Evolutionary conservation across 2,113 vertebrate species (phyloP), one percentile per base, ranked within the genome.

Genomic region (Salvelinus alpinus): DNA sequence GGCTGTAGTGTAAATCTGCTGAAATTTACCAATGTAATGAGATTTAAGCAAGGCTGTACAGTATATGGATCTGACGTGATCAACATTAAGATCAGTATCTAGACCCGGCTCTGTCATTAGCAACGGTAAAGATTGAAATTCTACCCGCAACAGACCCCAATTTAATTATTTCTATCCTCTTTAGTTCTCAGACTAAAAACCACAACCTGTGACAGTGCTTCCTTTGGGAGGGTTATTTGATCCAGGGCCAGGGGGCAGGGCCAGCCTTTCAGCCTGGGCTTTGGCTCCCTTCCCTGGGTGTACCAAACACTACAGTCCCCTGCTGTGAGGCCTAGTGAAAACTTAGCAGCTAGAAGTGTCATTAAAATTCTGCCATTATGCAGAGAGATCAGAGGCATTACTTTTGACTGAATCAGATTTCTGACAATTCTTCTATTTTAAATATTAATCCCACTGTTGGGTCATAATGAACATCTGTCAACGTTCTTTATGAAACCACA

Each of bases 321-420:
- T 89, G 88, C 87, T 87, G 84, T 65, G 82, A 77, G 82, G 91
- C 91, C 89, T 88, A 83, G 77, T 85, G 90, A 80, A 89, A 86
- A 87, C 80, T 76, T 82, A 24, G 31, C 75, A 78, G 85, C 80
- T 80, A 18, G 73, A 64, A 86, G 82, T 75, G 84, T 80, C 84
- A 79, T 77, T 70, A 66, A 47, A 81, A 84, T 87, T 1, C 16
- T 57, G 82, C 79, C 79, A 84, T 82, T 84, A 85, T 84, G 76
- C 71, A 29, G 77, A 85, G 85, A 80, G 48, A 9, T 27, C 38
- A 22, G 71, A 22, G 34, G 57, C 83, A 82, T 85, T 80, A 80
- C 84, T 76, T 85, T 80, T 80, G 75, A 84, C 85, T 44, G 38
- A 44, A 44, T 44, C 38, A 44, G 38, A 44, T 44, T 81, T 75